A percentile compares a stretch with the other conserved stretches of the same genome.
Conservation (phyloP, 2,113 vertebrate species). For the Antechinus flavipes region DNA sequence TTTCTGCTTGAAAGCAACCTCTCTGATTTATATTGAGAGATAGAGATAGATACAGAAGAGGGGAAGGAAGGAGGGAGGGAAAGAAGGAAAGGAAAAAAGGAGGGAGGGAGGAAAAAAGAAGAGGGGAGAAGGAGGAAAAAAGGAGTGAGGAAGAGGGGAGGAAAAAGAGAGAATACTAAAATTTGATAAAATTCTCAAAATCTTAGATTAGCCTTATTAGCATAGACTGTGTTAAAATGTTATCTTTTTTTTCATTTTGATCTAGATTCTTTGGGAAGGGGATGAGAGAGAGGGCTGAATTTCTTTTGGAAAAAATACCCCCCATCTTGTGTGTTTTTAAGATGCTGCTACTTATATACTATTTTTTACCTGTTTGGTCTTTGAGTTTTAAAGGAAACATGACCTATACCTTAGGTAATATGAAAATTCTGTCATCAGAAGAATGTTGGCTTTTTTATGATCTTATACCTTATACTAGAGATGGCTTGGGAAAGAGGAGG, state of each 20-base stretch:
- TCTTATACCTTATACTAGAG: neutral
- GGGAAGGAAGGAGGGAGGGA: no score
- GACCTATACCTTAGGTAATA: neutral
- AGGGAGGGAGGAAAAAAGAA: no score
- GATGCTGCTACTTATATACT: neutral
- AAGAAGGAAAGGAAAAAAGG: no score
- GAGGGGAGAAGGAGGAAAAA: no score
- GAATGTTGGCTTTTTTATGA: neutral
- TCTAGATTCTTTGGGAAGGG: neutral
- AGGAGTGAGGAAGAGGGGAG: no score
- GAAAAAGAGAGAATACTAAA: neutral
- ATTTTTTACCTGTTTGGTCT: neutral
- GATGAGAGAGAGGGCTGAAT: neutral
- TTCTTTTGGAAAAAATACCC: neutral
- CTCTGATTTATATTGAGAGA: neutral
- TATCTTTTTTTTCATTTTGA: neutral
- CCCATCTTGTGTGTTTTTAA: neutral
- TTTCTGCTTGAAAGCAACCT: neutral
- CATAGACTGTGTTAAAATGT: neutral
- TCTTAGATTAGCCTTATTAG: neutral
- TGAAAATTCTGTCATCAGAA: neutral
- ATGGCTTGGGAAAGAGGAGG: neutral
- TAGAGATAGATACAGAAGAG: no score
- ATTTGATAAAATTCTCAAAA: neutral
- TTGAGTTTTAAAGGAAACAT: neutral